Evolutionary conservation across 2,113 vertebrate species (phyloP).

Genomic region (Panthera tigris): DNA sequence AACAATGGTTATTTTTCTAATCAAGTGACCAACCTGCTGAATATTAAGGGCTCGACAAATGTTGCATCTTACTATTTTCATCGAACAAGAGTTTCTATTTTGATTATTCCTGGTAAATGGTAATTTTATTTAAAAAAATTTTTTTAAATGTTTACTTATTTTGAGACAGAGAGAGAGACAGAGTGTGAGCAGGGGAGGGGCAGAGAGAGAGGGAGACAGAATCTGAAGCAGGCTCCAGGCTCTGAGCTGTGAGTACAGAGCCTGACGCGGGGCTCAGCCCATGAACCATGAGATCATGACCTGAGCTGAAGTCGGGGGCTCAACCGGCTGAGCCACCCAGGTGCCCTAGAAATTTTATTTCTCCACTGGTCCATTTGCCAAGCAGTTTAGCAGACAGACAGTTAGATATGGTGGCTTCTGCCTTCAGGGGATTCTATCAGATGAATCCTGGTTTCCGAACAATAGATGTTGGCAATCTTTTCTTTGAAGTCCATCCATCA

Average conservation of each 20-base stretch:
- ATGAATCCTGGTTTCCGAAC: neutral
- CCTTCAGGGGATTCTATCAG: neutral
- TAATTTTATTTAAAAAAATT: no score
- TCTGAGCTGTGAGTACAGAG: no score
- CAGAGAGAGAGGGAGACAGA: no score
- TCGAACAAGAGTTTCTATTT: neutral
- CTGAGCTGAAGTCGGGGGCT: no score
- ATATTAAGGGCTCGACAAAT: slow-evolving; percentile 46
- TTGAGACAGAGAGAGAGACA: no score
- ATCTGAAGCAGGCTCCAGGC: no score
- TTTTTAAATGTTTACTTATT: no score
- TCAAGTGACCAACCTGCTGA: neutral
- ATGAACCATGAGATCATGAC: no score
- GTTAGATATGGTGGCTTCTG: slow-evolving; percentile 25
- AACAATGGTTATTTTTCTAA: slow-evolving; percentile 49
- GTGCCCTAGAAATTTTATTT: slow-evolving; percentile 9
- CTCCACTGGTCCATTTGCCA: slow-evolving; percentile 20
- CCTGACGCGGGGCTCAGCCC: no score
- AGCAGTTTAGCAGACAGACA: neutral
- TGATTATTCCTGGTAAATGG: neutral
- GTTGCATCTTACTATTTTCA: slow-evolving; percentile 5
- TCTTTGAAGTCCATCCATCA: neutral
- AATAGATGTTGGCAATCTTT: slow-evolving; percentile 14
- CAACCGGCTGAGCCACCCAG: no score
- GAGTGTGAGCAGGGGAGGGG: no score